Conservation (phyloP, 2,797 vertebrate genomes). For the Pangasius mekongensis region DNA sequence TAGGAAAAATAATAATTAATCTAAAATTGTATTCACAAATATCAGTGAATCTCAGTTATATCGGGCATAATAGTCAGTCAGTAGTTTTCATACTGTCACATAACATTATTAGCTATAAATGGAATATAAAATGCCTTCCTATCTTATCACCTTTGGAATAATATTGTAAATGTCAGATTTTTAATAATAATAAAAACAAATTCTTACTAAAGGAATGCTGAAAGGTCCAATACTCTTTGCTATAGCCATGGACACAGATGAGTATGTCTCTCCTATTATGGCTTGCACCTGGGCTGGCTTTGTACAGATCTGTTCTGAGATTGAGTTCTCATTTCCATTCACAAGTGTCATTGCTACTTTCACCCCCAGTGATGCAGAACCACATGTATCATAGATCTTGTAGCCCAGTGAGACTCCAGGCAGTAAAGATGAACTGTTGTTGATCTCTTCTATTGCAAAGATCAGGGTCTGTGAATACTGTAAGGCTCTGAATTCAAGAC, state of each 20-base stretch:
- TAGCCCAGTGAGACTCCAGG: conserved; percentile 60
- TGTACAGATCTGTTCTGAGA: conserved; percentile 56
- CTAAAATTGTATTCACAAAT: neutral
- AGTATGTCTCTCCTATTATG: conserved; percentile 73
- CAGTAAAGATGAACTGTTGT: conserved; percentile 60
- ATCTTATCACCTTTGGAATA: neutral
- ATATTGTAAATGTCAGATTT: neutral
- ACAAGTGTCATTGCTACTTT: conserved; percentile 56
- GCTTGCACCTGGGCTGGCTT: conserved; percentile 71
- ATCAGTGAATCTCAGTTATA: too few relatives aligned
- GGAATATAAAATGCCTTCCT: neutral
- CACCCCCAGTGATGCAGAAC: conserved; percentile 41
- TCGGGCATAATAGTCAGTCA: neutral
- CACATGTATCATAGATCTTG: conserved; percentile 59
- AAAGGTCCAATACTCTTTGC: conserved; percentile 72
- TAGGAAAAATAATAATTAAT: neutral
- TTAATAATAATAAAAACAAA: neutral
- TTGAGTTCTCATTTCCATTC: conserved; percentile 49
- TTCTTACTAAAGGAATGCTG: conserved; percentile 67
- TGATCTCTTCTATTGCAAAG: conserved; percentile 65
- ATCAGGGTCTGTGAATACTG: conserved; percentile 61
- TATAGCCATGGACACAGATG: conserved; percentile 70
- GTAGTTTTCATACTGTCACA: neutral
- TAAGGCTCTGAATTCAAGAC: conserved; percentile 27
- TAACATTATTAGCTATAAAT: neutral